Evolutionary conservation across 2,888 invertebrate genomes (phyloP).

Genomic region (Actias luna): DNA sequence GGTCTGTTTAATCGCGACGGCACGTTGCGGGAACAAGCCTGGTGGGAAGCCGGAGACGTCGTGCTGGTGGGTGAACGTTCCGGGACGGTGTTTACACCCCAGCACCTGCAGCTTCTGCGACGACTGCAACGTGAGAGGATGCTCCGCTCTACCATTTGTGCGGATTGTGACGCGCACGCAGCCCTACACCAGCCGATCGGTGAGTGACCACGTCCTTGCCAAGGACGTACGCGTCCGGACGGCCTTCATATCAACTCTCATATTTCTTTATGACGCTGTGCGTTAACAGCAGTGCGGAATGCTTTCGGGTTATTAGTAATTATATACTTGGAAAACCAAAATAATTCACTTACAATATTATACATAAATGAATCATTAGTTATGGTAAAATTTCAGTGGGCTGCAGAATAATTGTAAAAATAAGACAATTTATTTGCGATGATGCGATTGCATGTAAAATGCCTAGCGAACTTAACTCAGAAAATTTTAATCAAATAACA

Average conservation of each 20-base stretch:
- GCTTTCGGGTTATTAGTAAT: neutral
- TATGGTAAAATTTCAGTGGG: neutral
- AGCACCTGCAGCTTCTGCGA: constrained; percentile 84
- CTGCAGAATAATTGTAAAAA: neutral
- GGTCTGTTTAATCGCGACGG: constrained; percentile 83
- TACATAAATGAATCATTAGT: neutral
- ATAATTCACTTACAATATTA: neutral
- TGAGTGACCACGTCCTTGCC: constrained; percentile 66
- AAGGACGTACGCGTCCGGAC: constrained; percentile 46
- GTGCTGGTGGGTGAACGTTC: constrained; percentile 79
- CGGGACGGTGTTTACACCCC: constrained; percentile 84
- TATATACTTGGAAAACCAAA: neutral
- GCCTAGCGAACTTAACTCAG: neutral
- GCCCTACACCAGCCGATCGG: constrained; percentile 73
- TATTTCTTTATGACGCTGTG: constrained; percentile 29
- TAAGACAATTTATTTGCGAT: neutral
- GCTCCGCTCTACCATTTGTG: constrained; percentile 79
- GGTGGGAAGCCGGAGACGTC: constrained; percentile 83
- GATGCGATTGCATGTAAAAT: constrained; percentile 10
- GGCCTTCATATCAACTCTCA: constrained; percentile 39
- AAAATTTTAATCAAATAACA: neutral
- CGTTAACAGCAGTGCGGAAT: constrained; percentile 23
- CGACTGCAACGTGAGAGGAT: constrained; percentile 83
- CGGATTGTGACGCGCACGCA: constrained; percentile 76
- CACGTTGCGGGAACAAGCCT: constrained; percentile 80